Percentiles rank a stretch among this genome's conserved stretches.
Conservation (phyloP, 2,797 vertebrate genomes). For the Phaenicophaeus curvirostris region DNA sequence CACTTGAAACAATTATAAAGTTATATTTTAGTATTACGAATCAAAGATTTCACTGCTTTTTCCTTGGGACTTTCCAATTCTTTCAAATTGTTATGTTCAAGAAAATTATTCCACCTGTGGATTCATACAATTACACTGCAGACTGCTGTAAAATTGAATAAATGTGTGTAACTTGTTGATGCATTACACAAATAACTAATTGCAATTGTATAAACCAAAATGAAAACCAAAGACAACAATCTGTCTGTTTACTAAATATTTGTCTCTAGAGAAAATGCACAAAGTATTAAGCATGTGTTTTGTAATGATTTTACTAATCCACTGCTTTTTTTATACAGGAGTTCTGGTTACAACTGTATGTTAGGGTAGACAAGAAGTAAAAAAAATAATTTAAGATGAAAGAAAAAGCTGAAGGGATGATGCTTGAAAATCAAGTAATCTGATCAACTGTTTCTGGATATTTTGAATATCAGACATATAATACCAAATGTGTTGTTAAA, state of each 20-base stretch:
- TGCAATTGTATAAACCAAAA: neutral
- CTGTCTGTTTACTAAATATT: neutral
- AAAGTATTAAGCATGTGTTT: neutral
- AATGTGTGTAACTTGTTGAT: neutral
- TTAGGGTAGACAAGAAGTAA: neutral
- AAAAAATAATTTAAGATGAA: neutral
- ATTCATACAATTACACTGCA: neutral
- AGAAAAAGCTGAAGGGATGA: neutral
- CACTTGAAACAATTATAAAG: neutral
- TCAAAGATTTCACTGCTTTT: neutral
- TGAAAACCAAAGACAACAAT: neutral
- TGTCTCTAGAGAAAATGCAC: neutral
- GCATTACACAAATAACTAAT: neutral
- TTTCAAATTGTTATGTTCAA: neutral
- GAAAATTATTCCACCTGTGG: neutral
- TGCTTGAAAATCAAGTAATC: neutral
- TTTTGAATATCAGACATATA: neutral
- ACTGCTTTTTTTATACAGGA: neutral
- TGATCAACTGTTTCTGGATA: neutral
- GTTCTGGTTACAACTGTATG: neutral
- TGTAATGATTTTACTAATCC: neutral
- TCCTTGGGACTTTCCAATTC: neutral
- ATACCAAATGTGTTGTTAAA: neutral
- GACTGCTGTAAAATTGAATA: neutral
- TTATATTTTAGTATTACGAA: neutral